phyloP scores from a whole-genome alignment of 2,797 vertebrate genomes.

The Spinus olivaceus region DNA sequence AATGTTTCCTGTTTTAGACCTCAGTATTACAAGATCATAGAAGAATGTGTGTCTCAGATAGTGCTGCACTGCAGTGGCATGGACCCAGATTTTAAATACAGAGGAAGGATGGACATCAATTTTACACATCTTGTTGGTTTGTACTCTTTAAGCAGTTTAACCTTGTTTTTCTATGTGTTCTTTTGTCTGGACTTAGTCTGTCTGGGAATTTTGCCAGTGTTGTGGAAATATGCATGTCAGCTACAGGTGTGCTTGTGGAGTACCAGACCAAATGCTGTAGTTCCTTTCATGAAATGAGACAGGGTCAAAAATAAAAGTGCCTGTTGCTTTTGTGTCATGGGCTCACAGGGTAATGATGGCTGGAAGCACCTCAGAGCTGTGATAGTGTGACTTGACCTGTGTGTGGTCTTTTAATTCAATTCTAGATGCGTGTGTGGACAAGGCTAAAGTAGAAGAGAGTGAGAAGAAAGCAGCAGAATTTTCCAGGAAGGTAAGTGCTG shows the following conservation, averaged over 20 bases:
- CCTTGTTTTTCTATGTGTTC: background rate
- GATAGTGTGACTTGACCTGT: background rate
- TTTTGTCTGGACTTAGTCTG: background rate
- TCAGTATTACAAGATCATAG: slow-evolving; percentile 98
- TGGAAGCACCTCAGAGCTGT: background rate
- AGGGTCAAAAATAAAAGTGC: accelerated
- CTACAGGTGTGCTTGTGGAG: background rate
- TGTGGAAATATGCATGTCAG: background rate
- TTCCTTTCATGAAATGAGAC: background rate
- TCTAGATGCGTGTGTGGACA: slow-evolving; percentile 93
- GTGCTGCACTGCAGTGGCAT: slow-evolving; percentile 91
- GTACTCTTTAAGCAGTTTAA: background rate
- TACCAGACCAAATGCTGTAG: background rate
- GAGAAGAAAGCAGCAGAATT: slow-evolving; percentile 92
- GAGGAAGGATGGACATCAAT: slow-evolving; percentile 90
- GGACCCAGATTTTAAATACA: slow-evolving; percentile 95
- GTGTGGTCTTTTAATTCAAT: slow-evolving; percentile 14
- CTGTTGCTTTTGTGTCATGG: background rate
- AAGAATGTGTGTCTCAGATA: slow-evolving; percentile 95
- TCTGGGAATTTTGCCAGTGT: background rate
- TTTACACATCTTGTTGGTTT: slow-evolving; percentile 91
- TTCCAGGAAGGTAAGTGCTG: slow-evolving; percentile 91
- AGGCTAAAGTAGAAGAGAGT: slow-evolving; percentile 95
- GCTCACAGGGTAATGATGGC: background rate
- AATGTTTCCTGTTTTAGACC: slow-evolving; percentile 77